Base-by-base conservation (phyloP, 1,140 invertebrate species). In the Drosophila serrata region DNA sequence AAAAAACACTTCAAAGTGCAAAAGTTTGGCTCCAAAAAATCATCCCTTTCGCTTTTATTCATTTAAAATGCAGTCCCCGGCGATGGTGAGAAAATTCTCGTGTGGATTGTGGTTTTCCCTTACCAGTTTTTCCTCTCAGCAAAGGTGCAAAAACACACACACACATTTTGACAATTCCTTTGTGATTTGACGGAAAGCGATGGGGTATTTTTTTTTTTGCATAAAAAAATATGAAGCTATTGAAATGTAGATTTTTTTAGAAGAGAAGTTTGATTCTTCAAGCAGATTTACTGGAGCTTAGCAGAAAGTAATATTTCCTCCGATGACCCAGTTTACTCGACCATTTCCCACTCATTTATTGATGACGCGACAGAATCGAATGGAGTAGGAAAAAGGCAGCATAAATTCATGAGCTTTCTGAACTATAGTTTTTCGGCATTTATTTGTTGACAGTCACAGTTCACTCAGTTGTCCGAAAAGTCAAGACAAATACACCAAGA, bases 1-100 rank as follows among this genome's bases (percentile, higher is more conserved):
- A 40, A 27, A 51, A 45, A 48, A 29, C 73, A 85, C 86, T 90
- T 88, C 81, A 85, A 88, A 90, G 86, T 84, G 74, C 56, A 76
- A 43, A 43, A 49, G 63, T 65, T 45, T 56, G 63, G 62, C 27
- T 46, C 43, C 64, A 37, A 19, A 40, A 45, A 43, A 65, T 63
- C 45, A 48, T 68, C 59, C 59, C 79, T 48, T 63, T 43, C 43
- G 42, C 65, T 62, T 53, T 53, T 73, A 43, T 33, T 59, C 48
- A 63, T 61, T 22, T 68, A 69, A 51, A 55, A 35, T 46, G 67
- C 56, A 58, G 46, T 53, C 49, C 49, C 24, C 17, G 13, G 43
- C 76, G 75, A 65, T 69, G 65, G 62, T 39, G 42, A 63, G 45
- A 62, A 79, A 69, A 87, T 46, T 75, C 85, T 73, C 70, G 53